Conservation (phyloP, 2,797 vertebrate species). For the Harpagifer antarcticus region DNA sequence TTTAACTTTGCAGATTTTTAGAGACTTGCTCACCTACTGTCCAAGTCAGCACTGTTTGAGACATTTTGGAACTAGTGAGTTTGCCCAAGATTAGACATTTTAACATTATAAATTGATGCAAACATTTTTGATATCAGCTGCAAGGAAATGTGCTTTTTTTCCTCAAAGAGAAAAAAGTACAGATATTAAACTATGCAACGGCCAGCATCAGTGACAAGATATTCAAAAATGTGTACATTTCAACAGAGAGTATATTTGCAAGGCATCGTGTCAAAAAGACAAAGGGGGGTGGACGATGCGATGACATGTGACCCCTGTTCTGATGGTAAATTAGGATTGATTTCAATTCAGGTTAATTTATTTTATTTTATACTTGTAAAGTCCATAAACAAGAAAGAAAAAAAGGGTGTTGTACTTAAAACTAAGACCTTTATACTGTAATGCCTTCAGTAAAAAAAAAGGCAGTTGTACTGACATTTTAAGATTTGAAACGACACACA, state of each 20-base stretch:
- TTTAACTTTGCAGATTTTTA: conserved; percentile 8
- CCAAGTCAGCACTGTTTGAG: conserved; percentile 11
- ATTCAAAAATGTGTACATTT: conserved; percentile 38
- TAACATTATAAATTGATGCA: conserved; percentile 36
- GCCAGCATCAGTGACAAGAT: conserved; percentile 36
- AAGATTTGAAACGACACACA: conserved; percentile 10
- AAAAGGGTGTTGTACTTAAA: background rate
- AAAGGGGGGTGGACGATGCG: background rate
- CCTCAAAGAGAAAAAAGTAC: conserved; percentile 3
- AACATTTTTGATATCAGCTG: conserved; percentile 21
- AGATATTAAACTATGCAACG: conserved; percentile 7
- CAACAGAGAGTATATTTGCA: conserved; percentile 35
- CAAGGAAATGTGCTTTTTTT: conserved; percentile 28
- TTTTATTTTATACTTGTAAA: conserved; percentile 17
- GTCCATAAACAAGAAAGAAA: background rate
- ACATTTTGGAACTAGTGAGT: conserved; percentile 43
- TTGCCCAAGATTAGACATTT: conserved; percentile 18
- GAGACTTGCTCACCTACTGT: background rate
- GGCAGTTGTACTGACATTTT: conserved; percentile 3
- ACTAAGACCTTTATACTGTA: background rate
- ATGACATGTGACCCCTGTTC: conserved; percentile 18
- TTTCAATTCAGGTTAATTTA: conserved; percentile 6
- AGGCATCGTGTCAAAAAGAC: conserved; percentile 5
- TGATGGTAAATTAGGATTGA: conserved; percentile 1
- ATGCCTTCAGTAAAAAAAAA: background rate